Base-by-base conservation (phyloP, 2,113 vertebrate species). In the Otis tarda region DNA sequence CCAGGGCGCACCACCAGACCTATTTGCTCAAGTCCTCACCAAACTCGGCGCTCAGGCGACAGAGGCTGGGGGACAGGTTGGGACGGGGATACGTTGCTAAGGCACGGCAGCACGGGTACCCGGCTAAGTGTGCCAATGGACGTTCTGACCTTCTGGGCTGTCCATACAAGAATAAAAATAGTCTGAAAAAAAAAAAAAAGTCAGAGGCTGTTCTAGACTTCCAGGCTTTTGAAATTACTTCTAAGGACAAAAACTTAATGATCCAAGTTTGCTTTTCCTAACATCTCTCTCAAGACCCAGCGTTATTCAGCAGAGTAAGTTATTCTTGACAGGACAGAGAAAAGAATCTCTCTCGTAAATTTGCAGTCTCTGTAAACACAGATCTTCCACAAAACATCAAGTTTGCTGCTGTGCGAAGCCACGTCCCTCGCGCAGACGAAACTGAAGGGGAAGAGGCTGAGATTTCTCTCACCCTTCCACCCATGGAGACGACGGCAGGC, bases 291-390 rank as follows among this genome's bases (percentile, higher is more conserved):
- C 5, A 21, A 25, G 10, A 57, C 16, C 35, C 94, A 75, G 67
- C 83, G 92, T 80, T 94, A 91, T 68, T 81, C 45, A 55, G 67
- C 2, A 64, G 53, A 85, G 24, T 19, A 52, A 60, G 24, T 81
- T 49, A n/a, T 86, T 76, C 70, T 56, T 93, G 81, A 69, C 39
- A 89, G 39, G 84, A 82, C 52, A 68, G 87, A 49, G 75, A 90
- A 93, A 24, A 49, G 17, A 4, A 5, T 22, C 49, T 61, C 31
- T 67, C 15, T 6, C 23, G 28, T 3, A 5, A 43, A 56, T 12
- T 19, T 45, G 20, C n/a, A 2, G 43, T 19, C 31, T 53, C n/a
- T 27, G 14, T 13, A n/a, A n/a, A 41, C 55, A 52, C 28, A 20
- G 49, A 24, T 27, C 25, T n/a, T 41, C 64, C 74, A 28, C 33